phyloP scores from a whole-genome alignment of 1,140 invertebrate species.

The Pristionchus pacificus region DNA sequence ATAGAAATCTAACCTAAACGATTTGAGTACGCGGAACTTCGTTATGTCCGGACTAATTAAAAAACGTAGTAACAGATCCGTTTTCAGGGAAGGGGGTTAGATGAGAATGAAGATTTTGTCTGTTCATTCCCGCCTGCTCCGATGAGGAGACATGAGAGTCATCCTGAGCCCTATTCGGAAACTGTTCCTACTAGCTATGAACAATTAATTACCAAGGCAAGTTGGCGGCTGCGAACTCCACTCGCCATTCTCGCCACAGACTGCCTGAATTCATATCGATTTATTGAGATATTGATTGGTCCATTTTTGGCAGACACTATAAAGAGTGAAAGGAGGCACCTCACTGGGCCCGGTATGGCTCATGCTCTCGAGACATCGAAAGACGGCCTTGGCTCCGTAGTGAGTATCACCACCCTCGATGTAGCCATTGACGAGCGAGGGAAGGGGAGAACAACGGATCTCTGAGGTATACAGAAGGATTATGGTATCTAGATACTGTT shows the following conservation, averaged over 20 bases:
- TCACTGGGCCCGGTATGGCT: slow-evolving; percentile 73
- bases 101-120: too few species aligned
- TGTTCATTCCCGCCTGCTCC: too few species aligned
- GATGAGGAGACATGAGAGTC: too few species aligned
- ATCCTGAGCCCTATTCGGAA: too few species aligned
- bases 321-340: too few species aligned
- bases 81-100: too few species aligned
- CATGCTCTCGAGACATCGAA: slow-evolving; percentile 83
- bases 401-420: slow-evolving; percentile 61
- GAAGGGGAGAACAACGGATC: slow-evolving; percentile 87
- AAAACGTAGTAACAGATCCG: too few species aligned
- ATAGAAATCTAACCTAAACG: too few species aligned
- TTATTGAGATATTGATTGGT: too few species aligned
- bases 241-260: not conserved
- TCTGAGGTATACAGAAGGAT: slow-evolving; percentile 66
- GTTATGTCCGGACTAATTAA: too few species aligned
- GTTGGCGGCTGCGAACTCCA: not conserved
- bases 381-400: not conserved
- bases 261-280: not conserved
- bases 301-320: slow-evolving; percentile 74
- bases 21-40: too few species aligned
- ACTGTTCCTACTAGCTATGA: too few species aligned
- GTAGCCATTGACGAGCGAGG: slow-evolving; percentile 86
- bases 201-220: not conserved
- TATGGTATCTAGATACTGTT: slow-evolving; percentile 7